phyloP scores from a whole-genome alignment of 2,888 invertebrate species.

The Psylliodes chrysocephalus region DNA sequence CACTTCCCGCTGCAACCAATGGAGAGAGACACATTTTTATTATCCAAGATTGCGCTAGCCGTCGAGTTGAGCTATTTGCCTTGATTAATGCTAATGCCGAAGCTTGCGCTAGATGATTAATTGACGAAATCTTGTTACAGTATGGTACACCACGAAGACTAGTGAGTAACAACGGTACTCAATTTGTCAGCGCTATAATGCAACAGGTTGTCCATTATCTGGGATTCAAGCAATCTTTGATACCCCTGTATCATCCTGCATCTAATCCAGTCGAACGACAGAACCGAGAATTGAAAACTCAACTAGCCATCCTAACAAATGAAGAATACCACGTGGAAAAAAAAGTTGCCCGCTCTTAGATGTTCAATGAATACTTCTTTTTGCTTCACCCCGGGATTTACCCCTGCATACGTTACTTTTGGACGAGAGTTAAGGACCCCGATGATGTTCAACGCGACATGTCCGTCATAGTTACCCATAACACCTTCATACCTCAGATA shows the following conservation, averaged over 20 bases:
- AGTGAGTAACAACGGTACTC: too few species aligned
- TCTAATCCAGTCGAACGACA: constrained; percentile 42
- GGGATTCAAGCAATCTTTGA: constrained; percentile 45
- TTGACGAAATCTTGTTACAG: constrained; percentile 50
- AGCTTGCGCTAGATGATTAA: constrained; percentile 43
- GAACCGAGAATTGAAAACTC: constrained; percentile 54
- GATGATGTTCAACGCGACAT: constrained; percentile 43
- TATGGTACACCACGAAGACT: constrained; percentile 55
- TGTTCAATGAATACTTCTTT: constrained; percentile 58
- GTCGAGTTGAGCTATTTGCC: constrained; percentile 11
- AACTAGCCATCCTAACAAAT: constrained; percentile 51
- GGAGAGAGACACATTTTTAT: too few species aligned
- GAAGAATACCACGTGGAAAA: constrained; percentile 52
- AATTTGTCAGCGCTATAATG: constrained; percentile 6
- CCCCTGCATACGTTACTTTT: constrained; percentile 52
- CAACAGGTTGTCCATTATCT: neutral
- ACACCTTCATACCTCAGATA: constrained; percentile 36
- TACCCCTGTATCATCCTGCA: constrained; percentile 4
- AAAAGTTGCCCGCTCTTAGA: constrained; percentile 40
- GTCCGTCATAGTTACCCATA: constrained; percentile 24
- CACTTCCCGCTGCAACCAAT: constrained; percentile 40
- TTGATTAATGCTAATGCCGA: constrained; percentile 32
- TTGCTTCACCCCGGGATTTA: constrained; percentile 41
- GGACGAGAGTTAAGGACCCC: constrained; percentile 29
- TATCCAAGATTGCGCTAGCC: neutral